Evolutionary conservation across 2,113 vertebrate species (phyloP), one percentile per base, ranked within the genome.

Genomic region (Caracal caracal): DNA sequence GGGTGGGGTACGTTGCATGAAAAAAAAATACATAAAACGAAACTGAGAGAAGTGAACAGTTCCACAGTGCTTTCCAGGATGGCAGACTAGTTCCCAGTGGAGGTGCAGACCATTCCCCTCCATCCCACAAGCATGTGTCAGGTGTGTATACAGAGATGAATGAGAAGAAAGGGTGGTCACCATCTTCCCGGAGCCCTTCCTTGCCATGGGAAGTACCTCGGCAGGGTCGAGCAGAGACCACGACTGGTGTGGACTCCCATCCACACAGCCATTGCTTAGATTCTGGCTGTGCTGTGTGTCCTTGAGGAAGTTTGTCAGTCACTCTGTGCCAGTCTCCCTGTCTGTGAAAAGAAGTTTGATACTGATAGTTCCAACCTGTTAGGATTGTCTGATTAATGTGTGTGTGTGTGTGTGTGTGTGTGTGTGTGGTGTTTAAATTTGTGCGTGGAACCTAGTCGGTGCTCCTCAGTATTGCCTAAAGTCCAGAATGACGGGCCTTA

Each of bases 381-480:
- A 10, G 68, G 53, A 68, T 30, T 59, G 1, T 73, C 51, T 49
- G 43, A 59, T 3, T 10, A 78, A 11, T 4, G 4, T 19, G 24
- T n/a, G 6, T 71, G 0, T 59, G 4, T 19, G 24, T 30, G 6
- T 3, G 2, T 10, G 16, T 5, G 2, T 10, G 16, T 65, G 0
- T 59, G 4, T 15, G 24, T n/a, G 4, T 43, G 40, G 26, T 12
- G 22, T 13, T 96, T 53, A 70, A 15, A 16, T 40, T 47, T 71
- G 22, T 28, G 4, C 68, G 93, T 78, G 24, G 35, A 71, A 56
- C 76, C 15, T 59, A 26, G 33, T n/a, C 24, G 0, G 11, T 37
- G 33, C 19, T 40, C 20, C 73, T 47, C 91, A 24, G 43, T 61
- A 20, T 78, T 47, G 43, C 7, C 90, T 95, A 9, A 35, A 88